phyloP scores from a whole-genome alignment of 2,888 invertebrate genomes.

The Plebejus melissa region DNA sequence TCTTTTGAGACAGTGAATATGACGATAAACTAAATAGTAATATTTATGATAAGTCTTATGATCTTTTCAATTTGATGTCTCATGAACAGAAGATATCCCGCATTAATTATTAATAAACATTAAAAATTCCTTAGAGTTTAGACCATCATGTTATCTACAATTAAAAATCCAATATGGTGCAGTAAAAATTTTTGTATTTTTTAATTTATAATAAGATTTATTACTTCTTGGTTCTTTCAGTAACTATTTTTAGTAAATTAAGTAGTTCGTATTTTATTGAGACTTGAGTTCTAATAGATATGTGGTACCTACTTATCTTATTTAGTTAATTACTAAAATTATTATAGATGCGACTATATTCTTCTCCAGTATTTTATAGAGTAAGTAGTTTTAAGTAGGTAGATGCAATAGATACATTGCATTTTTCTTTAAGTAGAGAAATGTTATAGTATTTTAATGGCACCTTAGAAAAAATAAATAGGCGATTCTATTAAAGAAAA shows the following conservation, averaged over 20 bases:
- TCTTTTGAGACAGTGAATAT: not conserved
- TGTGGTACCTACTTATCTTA: not conserved
- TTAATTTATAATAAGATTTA: no score
- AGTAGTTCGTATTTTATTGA: not conserved
- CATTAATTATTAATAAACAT: not conserved
- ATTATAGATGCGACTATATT: not conserved
- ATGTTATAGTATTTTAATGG: not conserved
- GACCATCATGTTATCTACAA: not conserved
- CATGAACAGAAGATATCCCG: not conserved
- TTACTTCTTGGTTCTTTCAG: no score
- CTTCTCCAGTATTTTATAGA: not conserved
- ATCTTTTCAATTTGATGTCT: not conserved
- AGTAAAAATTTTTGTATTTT: no score
- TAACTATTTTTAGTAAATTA: no score
- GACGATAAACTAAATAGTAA: not conserved
- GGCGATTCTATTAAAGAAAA: not conserved
- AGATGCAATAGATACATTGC: not conserved
- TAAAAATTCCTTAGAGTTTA: not conserved
- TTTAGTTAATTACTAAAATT: no score
- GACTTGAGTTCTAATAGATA: no score
- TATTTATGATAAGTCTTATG: not conserved
- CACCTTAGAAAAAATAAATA: conserved; percentile 1
- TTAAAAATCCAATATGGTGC: no score
- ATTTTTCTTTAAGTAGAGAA: not conserved
- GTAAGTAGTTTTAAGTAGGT: not conserved